Evolutionary conservation across 2,797 vertebrate species (phyloP), one percentile per base, ranked within the genome.

Genomic region (Podargus strigoides): DNA sequence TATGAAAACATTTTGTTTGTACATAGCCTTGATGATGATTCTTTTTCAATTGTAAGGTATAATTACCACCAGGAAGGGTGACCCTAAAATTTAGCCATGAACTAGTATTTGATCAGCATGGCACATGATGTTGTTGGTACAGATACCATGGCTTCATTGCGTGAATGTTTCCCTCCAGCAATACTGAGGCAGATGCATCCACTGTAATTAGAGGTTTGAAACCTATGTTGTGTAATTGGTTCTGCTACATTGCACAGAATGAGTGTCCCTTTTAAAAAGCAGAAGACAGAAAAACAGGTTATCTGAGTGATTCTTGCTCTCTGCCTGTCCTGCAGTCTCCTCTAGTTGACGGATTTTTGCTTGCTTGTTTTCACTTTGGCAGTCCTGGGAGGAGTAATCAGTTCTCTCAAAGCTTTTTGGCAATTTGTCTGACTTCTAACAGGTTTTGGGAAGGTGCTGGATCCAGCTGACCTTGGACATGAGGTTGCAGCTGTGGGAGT

Each of bases 121-220:
- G 39, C 83, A 90, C 41, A 32, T 60, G 93, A 52, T 13, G 26
- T 6, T 56, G 85, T 4, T 88, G 83, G 80, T 75, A 86, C 63
- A 10, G 86, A 52, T 56, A 58, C 52, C 39, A 3, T 1, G 3
- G 84, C 52, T 90, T 67, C 63, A 3, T 49, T 28, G 68, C 63
- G 34, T 1, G 14, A 47, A 84, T 76, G 41, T 63, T 76, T 85
- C 80, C 86, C 86, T 95, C 88, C 84, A 77, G 94, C 94, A 53
- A 60, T 67, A 36, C 10, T 14, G 60, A 95, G 63, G 74, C 88
- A 85, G 78, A 87, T 74, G 59, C 85, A 91, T 44, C 47, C 70
- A 13, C 77, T 59, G 50, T 93, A 94, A 93, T 94, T 49, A 91
- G 67, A 75, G 13, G 32, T 62, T 75, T 82, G 83, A 82, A 90